A percentile compares a stretch with the other conserved stretches of the same genome.
Evolutionary conservation across 2,888 invertebrate genomes (phyloP).

Genomic region (Tanaodytes sp.): DNA sequence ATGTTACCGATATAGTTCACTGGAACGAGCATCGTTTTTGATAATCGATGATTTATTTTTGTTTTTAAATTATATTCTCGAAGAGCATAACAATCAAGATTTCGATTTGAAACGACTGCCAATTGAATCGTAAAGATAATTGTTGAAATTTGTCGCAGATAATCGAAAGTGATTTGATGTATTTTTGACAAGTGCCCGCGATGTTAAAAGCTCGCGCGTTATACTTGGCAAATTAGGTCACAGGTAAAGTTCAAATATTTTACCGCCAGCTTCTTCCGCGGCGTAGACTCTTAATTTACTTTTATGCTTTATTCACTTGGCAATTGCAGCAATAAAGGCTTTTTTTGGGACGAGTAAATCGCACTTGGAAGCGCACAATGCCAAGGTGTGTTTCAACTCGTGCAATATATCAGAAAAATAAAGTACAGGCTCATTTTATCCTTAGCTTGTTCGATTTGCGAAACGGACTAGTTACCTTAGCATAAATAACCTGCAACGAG

Average conservation of each 20-base stretch:
- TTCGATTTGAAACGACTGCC: background rate
- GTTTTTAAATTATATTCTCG: too few relatives aligned
- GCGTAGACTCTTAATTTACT: conserved; percentile 48
- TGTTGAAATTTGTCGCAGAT: too few relatives aligned
- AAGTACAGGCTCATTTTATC: conserved; percentile 7
- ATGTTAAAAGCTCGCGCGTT: too few relatives aligned
- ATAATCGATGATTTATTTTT: background rate
- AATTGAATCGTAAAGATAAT: background rate
- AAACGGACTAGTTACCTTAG: conserved; percentile 16
- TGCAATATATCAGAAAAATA: conserved; percentile 34
- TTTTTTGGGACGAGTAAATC: conserved; percentile 44
- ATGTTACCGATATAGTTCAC: too few relatives aligned
- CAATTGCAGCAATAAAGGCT: conserved; percentile 27
- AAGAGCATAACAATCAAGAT: too few relatives aligned
- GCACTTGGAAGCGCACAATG: conserved; percentile 29
- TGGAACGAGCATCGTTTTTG: too few relatives aligned
- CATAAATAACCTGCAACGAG: conserved; percentile 25
- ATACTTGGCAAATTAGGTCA: conserved; percentile 45
- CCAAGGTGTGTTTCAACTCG: conserved; percentile 43
- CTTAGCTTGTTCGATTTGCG: background rate
- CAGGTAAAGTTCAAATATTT: conserved; percentile 39
- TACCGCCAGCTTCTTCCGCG: conserved; percentile 30
- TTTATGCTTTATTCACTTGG: conserved; percentile 48
- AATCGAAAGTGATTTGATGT: background rate
- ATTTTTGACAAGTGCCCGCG: too few relatives aligned